Evolutionary conservation across 2,797 vertebrate genomes (phyloP).

Genomic region (Geotrypetes seraphini): DNA sequence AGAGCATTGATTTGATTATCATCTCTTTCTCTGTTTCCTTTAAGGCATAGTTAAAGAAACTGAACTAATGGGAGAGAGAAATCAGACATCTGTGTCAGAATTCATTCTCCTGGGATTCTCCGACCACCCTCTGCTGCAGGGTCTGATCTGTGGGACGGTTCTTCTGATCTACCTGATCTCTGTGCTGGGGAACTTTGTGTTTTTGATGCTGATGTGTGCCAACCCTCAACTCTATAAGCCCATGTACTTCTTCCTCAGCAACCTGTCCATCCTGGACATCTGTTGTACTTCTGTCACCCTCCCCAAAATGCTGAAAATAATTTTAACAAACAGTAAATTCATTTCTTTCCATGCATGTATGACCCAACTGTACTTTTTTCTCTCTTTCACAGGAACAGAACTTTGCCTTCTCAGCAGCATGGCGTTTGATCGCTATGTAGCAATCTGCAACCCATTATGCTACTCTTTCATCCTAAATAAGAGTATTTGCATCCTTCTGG

Average conservation of each 20-base stretch:
- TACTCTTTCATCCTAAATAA: constrained; percentile 14
- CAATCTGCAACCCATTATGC: constrained; percentile 17
- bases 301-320: constrained; percentile 12
- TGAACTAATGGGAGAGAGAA: too few relatives aligned
- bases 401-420: constrained; percentile 27
- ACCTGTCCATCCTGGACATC: constrained; percentile 6
- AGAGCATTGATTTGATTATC: too few relatives aligned
- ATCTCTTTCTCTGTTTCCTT: too few relatives aligned
- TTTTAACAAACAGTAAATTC: constrained; percentile 2
- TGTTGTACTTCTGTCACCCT: constrained; percentile 1
- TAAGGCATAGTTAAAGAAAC: too few relatives aligned
- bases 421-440: constrained; percentile 15
- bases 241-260: constrained; percentile 14
- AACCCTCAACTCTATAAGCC: neutral
- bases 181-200: constrained; percentile 3
- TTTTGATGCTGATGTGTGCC: neutral
- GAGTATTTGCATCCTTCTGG: neutral
- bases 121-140: neutral
- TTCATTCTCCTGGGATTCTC: constrained; percentile 16
- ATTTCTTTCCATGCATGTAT: constrained; percentile 21
- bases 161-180: neutral
- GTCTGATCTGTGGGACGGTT: too few relatives aligned
- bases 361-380: constrained; percentile 26
- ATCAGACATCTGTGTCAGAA: constrained; percentile 4
- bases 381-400: constrained; percentile 27